Evolutionary conservation across 1,140 invertebrate species (phyloP), one percentile per base, ranked within the genome.

Genomic region (Pachyrhynchus sulphureomaculatus): DNA sequence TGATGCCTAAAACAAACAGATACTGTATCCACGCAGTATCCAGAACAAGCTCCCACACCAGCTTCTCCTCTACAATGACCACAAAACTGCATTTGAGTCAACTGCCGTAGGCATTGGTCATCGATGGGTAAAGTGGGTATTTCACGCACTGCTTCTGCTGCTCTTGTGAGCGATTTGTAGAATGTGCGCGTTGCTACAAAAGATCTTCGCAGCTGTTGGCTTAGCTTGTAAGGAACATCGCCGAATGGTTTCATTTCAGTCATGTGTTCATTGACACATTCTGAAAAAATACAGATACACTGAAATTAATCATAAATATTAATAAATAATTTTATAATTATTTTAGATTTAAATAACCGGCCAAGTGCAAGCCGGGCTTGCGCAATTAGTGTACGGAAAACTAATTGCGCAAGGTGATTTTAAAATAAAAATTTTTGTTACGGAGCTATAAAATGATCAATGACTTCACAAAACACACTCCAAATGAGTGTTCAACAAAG

Each of bases 141-240:
- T 69, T 86, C 90, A 66, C 87, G 85, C 9, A 93, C 84, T 37
- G 96, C 88, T 65, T 95, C 89, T 9, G 88, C 85, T 0, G 91
- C 94, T 32, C 90, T 85, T 8, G 82, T 83, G 34, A 98, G 77
- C 0, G 93, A 90, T 74, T 96, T 93, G 52, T 92, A 89, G 76
- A 98, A 96, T 17, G 93, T 94, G 51, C 94, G 79, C 0, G 95
- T 95, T 0, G 95, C 95, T 12, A 97, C 90, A 78, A 99, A 97
- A 0, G 94, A 93, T 26, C 95, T 80, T 72, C 92, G 90, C 39
- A 98, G 85, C 77, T 96, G 93, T 12, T 89, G 82, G 0, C 89
- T 88, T 13, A 98, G 81, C 79, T 96, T 96, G 66, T 88, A 83
- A 0, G 95, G 95, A 17, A 96, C 91, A 76, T 97, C 95, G 2